Evolutionary conservation across 2,113 vertebrate genomes (phyloP).

Genomic region (Dolichallabes microphthalmus): DNA sequence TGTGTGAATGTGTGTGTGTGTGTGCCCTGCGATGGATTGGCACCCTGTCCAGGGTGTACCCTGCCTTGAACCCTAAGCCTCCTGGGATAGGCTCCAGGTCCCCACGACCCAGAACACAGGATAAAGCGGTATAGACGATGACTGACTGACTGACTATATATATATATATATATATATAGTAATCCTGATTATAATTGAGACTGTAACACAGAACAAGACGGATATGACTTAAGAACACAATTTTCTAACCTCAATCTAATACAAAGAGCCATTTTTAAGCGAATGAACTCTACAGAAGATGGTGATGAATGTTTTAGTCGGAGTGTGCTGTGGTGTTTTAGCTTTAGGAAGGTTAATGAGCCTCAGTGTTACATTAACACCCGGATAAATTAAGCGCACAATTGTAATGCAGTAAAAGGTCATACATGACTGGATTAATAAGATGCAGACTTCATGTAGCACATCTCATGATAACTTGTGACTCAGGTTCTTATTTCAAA

Average conservation of each 20-base stretch:
- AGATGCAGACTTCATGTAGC: neutral
- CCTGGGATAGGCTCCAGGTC: too few species aligned
- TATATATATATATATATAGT: too few species aligned
- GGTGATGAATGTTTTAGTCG: neutral
- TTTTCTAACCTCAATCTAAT: neutral
- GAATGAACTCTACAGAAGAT: neutral
- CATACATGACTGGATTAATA: neutral
- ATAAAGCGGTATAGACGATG: too few species aligned
- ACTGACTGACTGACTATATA: too few species aligned
- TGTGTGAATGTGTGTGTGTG: too few species aligned
- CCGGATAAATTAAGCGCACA: neutral
- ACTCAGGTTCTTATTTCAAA: neutral
- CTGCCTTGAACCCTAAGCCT: too few species aligned
- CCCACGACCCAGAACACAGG: too few species aligned
- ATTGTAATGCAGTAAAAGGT: neutral
- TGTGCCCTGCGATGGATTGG: too few species aligned
- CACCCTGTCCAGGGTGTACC: too few species aligned
- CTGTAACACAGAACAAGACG: neutral
- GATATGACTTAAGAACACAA: neutral
- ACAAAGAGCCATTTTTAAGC: neutral
- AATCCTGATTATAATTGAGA: neutral
- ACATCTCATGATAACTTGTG: neutral
- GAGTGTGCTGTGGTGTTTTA: neutral
- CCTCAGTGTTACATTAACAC: neutral
- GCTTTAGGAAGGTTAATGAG: constrained; percentile 9